Evolutionary conservation across 1,140 invertebrate genomes (phyloP).

Genomic region (Aphelinus certus): DNA sequence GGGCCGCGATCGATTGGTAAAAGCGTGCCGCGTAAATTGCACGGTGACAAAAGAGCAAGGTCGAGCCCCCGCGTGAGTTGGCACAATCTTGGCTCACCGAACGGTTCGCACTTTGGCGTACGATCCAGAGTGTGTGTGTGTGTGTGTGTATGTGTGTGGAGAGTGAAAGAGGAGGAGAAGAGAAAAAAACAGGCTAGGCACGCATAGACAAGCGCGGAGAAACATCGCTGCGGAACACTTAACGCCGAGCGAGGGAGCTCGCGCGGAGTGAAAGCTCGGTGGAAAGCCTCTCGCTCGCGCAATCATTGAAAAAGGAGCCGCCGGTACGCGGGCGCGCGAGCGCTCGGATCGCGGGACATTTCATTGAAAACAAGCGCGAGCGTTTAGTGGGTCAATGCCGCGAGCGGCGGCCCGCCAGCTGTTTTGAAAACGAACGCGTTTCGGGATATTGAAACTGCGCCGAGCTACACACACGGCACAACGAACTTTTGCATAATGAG

Average conservation of each 20-base stretch:
- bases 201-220: background rate
- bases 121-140: too few species aligned
- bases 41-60: too few species aligned
- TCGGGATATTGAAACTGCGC: constrained; percentile 31
- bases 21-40: too few species aligned
- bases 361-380: constrained; percentile 25
- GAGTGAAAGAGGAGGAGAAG: too few species aligned
- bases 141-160: too few species aligned
- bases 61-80: too few species aligned
- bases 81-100: too few species aligned
- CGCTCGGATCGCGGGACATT: constrained; percentile 30
- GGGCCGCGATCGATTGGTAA: too few species aligned
- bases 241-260: background rate
- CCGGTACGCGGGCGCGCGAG: background rate
- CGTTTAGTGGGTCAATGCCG: constrained; percentile 39
- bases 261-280: too few species aligned
- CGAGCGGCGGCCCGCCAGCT: background rate
- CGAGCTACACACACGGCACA: constrained; percentile 33
- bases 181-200: background rate
- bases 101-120: too few species aligned
- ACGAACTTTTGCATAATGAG: constrained; percentile 61
- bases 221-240: background rate
- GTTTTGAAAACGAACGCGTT: constrained; percentile 38
- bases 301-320: constrained; percentile 20
- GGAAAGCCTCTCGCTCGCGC: too few species aligned